Evolutionary conservation across 2,888 invertebrate species (phyloP).

Genomic region (Tachystola acroxantha): DNA sequence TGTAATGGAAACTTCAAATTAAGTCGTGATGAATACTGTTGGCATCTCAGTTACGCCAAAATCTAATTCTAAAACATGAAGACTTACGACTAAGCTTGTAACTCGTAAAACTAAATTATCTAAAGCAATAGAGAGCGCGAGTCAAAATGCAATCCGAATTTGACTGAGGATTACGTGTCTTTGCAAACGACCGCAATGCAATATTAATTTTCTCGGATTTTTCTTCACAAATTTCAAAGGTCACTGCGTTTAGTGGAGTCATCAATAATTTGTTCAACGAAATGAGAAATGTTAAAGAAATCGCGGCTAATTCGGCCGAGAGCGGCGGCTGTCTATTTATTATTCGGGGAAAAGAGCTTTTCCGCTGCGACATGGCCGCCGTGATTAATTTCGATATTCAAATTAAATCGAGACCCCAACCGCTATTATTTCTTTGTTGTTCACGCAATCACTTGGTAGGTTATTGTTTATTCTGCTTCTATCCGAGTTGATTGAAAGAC

Average conservation of each 20-base stretch:
- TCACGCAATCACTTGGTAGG: constrained; percentile 2
- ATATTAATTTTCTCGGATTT: too few species aligned
- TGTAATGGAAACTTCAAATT: constrained; percentile 4
- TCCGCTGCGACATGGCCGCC: constrained; percentile 35
- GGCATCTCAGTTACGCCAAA: background rate
- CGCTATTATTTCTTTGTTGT: constrained; percentile 17
- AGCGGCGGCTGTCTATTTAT: constrained; percentile 41
- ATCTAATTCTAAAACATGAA: constrained; percentile 5
- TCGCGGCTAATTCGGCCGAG: constrained; percentile 42
- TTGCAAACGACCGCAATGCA: too few species aligned
- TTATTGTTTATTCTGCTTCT: background rate
- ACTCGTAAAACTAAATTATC: constrained; percentile 17
- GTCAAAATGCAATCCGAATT: background rate
- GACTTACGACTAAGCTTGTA: constrained; percentile 13
- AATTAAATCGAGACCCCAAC: constrained; percentile 30
- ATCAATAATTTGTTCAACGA: constrained; percentile 43
- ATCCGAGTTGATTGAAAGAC: constrained; percentile 1
- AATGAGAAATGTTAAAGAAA: constrained; percentile 43
- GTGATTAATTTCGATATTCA: constrained; percentile 59
- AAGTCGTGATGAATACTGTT: background rate
- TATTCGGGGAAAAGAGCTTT: constrained; percentile 40
- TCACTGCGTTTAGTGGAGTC: constrained; percentile 19
- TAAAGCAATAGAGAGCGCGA: background rate
- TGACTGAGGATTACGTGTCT: too few species aligned
- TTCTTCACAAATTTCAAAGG: too few species aligned